phyloP scores from a whole-genome alignment of 2,113 vertebrate genomes.

The Muscicapa adusta region DNA sequence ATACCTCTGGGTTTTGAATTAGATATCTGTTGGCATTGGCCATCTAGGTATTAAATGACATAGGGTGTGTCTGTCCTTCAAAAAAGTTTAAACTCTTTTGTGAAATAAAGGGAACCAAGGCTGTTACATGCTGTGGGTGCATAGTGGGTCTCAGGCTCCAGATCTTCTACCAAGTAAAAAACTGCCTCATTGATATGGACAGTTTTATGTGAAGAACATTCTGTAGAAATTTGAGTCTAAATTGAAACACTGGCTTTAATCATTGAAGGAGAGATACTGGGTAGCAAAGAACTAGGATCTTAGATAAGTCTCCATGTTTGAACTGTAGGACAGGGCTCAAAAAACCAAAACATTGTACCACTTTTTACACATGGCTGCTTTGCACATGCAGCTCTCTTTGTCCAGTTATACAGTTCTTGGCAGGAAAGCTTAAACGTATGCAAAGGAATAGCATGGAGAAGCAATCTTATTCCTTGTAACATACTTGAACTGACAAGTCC shows the following conservation, averaged over 20 bases:
- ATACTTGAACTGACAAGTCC: not conserved
- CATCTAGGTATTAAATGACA: not conserved
- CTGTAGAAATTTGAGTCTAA: not conserved
- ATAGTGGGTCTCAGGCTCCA: not conserved
- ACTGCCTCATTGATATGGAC: not conserved
- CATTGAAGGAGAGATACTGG: not conserved
- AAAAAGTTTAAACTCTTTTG: not conserved
- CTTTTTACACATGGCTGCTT: not conserved
- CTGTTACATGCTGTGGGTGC: not conserved
- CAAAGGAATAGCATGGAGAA: not conserved
- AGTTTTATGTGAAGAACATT: not conserved
- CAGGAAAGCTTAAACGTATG: not conserved
- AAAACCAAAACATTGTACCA: rapidly evolving
- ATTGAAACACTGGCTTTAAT: not conserved
- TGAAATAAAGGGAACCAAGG: not conserved
- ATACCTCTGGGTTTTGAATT: not conserved
- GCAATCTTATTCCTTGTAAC: not conserved
- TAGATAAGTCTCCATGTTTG: not conserved
- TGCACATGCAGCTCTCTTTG: not conserved
- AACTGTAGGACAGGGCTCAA: not conserved
- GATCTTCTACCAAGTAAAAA: not conserved
- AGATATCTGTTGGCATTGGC: not conserved
- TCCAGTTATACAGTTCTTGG: not conserved
- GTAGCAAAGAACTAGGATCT: not conserved
- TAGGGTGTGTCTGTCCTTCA: not conserved